Conservation (phyloP, 2,113 vertebrate species). For the Nesoenas mayeri region DNA sequence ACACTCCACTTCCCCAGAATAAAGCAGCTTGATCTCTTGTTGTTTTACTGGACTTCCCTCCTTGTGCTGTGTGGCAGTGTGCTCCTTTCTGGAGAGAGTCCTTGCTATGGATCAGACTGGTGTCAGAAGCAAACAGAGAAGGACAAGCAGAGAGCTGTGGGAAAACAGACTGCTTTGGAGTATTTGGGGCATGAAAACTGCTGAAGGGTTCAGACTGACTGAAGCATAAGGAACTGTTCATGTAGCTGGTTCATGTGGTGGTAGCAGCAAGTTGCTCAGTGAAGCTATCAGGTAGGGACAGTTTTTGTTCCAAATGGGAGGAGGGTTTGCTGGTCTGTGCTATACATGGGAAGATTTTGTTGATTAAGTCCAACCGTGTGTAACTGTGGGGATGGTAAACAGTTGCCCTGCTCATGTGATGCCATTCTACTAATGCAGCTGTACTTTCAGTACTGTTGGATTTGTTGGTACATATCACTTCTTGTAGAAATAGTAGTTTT, state of each 20-base stretch:
- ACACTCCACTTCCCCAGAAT: background rate
- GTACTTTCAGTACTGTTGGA: background rate
- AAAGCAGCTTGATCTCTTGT: background rate
- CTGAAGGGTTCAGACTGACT: background rate
- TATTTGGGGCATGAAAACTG: conserved; percentile 12
- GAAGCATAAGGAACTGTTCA: background rate
- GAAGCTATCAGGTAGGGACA: background rate
- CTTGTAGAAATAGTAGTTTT: background rate
- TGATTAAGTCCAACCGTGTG: background rate
- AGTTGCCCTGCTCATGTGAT: background rate
- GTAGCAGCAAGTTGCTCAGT: background rate
- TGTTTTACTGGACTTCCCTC: background rate
- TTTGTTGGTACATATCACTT: background rate
- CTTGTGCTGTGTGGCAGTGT: background rate
- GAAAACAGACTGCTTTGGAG: background rate
- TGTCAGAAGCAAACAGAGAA: background rate
- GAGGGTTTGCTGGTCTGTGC: background rate
- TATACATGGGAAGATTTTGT: background rate
- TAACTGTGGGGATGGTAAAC: background rate
- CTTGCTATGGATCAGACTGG: background rate
- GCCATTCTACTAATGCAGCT: background rate
- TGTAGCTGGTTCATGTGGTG: background rate
- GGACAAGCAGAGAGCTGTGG: background rate
- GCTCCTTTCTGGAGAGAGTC: background rate
- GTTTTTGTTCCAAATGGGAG: background rate